phyloP scores from a whole-genome alignment of 2,113 vertebrate genomes.

The Alethe castanea region DNA sequence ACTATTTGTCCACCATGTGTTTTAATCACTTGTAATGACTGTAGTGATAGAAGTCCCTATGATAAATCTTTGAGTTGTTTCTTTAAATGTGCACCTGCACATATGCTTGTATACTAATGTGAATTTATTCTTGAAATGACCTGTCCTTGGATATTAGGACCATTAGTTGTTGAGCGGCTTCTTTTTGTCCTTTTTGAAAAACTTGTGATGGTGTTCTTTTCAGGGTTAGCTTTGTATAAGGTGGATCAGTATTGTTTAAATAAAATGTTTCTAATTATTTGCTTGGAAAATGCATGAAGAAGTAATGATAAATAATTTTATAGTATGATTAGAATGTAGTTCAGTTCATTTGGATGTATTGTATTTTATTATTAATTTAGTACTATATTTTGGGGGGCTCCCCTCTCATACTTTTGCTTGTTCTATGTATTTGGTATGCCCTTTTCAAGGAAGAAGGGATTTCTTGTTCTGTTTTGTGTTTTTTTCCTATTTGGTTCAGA shows the following conservation, averaged over 20 bases:
- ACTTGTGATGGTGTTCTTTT: background rate
- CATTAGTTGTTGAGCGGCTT: background rate
- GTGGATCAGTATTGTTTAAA: background rate
- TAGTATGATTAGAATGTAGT: background rate
- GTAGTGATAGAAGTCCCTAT: background rate
- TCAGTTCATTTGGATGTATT: background rate
- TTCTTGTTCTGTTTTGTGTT: background rate
- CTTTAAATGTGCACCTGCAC: background rate
- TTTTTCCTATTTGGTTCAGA: background rate
- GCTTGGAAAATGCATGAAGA: background rate
- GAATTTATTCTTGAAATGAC: background rate
- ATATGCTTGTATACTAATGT: background rate
- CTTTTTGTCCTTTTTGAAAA: background rate
- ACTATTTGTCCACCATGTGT: fast-evolving
- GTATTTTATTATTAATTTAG: background rate
- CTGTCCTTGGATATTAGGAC: background rate
- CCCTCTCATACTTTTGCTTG: background rate
- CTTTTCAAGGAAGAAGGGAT: background rate
- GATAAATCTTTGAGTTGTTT: background rate
- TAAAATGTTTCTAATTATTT: background rate
- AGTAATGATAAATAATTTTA: background rate
- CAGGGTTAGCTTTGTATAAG: background rate
- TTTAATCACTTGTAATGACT: background rate
- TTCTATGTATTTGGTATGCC: background rate
- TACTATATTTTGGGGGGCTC: background rate